Evolutionary conservation across 2,797 vertebrate species (phyloP).

Genomic region (Rhincodon typus): DNA sequence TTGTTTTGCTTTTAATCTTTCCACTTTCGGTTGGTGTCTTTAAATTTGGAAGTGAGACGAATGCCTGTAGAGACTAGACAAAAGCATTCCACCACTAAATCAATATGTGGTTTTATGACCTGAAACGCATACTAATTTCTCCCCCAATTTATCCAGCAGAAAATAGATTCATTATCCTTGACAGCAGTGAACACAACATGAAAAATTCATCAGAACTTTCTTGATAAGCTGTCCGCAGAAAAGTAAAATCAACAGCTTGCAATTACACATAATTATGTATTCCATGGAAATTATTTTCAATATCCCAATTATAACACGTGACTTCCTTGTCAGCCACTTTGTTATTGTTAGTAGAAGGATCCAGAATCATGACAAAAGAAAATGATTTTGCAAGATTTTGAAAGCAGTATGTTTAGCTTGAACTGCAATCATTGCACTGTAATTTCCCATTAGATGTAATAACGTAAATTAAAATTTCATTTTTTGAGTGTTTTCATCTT

Average conservation of each 20-base stretch:
- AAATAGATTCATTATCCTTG: neutral
- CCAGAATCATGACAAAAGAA: neutral
- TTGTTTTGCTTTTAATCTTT: neutral
- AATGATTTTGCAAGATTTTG: neutral
- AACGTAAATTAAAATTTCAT: neutral
- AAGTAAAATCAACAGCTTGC: neutral
- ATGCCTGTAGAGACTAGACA: neutral
- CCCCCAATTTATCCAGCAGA: neutral
- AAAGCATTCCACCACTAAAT: neutral
- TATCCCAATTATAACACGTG: neutral
- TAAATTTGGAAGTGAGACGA: neutral
- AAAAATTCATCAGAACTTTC: neutral
- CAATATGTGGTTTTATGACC: neutral
- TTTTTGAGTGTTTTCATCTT: slow-evolving; percentile 24
- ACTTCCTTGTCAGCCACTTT: neutral
- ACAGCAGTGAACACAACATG: neutral
- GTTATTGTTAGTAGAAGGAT: neutral
- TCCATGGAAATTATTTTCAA: neutral
- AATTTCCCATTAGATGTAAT: neutral
- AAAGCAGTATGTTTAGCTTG: neutral
- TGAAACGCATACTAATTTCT: neutral
- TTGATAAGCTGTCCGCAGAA: neutral
- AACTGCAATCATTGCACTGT: neutral
- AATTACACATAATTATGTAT: neutral
- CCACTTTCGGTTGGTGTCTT: neutral